Evolutionary conservation across 2,113 vertebrate genomes (phyloP), one percentile per base, ranked within the genome.

Genomic region (Cyrtonyx montezumae): DNA sequence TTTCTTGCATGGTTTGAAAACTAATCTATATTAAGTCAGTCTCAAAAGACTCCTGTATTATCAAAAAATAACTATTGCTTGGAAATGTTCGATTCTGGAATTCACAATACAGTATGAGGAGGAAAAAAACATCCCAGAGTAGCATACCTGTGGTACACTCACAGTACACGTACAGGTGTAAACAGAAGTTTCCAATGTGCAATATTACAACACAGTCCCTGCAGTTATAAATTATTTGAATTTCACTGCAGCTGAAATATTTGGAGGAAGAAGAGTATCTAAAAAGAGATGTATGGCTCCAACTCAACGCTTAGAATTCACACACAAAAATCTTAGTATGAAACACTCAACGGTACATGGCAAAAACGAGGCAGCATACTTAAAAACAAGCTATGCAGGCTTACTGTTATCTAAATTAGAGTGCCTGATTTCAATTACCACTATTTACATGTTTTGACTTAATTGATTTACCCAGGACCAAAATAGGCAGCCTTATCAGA

Each of bases 131-230:
- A 59, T 1, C 2, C 11, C 11, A 43, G 17, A 62, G 46, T 6
- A 69, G 17, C 36, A 66, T 3, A 78, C 6, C 10, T 56, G n/a
- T 46, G 87, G 28, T 71, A 85, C 13, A 37, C 6, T 61, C 30
- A 7, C 4, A 83, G 40, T 42, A 84, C 51, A 7, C 0, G 0
- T 59, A 66, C 1, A n/a, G 30, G 11, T 25, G 65, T 58, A 91
- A 75, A 63, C 2, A 0, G 0, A 0, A 75, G 23, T 59, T 77
- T 84, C 15, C n/a, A 82, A 36, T 9, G 12, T 19, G 42, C 4
- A 25, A 59, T 73, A 73, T 13, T 46, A 51, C 63, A 81, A 73
- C 3, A 67, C 11, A 59, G 15, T 34, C 16, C 6, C 11, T 6
- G 13, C 25, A 19, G 62, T 68, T 81, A 68, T 68, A 10, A 17